Evolutionary conservation across 2,113 vertebrate species (phyloP).

Genomic region (Dryoscopus gambensis): DNA sequence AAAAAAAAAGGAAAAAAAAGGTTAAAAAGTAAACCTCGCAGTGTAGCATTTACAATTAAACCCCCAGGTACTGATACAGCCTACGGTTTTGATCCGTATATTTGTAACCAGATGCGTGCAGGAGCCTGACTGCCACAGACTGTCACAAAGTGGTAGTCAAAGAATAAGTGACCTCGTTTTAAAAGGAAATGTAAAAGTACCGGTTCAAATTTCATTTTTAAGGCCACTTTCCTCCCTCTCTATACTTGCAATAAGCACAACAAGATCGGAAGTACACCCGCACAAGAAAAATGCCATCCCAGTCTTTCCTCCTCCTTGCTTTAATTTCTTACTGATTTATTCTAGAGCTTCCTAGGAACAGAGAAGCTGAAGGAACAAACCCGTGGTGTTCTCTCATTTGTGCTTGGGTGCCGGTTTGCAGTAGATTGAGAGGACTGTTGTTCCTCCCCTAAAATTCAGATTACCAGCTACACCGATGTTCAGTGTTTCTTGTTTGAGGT

Average conservation of each 20-base stretch:
- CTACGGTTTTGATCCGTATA: rapidly evolving
- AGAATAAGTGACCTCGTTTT: not conserved
- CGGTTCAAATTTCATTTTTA: not conserved
- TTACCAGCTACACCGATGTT: not conserved
- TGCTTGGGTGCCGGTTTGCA: not conserved
- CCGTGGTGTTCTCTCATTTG: not conserved
- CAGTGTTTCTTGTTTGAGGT: not conserved
- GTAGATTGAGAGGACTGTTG: not conserved
- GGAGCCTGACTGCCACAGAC: not conserved
- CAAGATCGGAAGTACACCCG: rapidly evolving
- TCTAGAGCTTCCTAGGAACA: not conserved
- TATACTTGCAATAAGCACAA: not conserved
- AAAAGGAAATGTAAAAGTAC: not conserved
- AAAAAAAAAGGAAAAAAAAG: not conserved
- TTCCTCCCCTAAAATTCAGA: not conserved
- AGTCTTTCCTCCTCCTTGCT: not conserved
- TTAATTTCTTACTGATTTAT: not conserved
- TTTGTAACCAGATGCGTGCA: not conserved
- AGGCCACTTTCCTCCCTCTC: not conserved
- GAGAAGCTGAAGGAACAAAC: not conserved
- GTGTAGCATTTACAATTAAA: not conserved
- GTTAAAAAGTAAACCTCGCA: not conserved
- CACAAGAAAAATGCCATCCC: not conserved
- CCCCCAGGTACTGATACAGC: not conserved
- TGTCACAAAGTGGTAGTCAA: not conserved